Evolutionary conservation across 1,140 invertebrate genomes (phyloP), one percentile per base, ranked within the genome.

Genomic region (Cardiocondyla obscurior): DNA sequence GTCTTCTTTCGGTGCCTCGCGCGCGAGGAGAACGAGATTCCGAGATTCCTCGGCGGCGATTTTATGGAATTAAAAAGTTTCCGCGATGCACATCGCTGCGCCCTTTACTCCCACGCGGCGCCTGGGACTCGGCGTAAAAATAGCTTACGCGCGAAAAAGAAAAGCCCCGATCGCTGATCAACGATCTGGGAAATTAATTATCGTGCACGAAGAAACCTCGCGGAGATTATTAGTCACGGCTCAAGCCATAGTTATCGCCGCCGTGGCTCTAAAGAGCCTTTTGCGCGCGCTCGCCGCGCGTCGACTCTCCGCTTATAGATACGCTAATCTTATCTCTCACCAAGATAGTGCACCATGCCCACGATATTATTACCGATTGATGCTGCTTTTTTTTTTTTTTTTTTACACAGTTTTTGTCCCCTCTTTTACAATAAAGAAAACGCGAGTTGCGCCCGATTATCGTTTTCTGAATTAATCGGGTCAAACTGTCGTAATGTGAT

Each of bases 101-200:
- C 55, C 70, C 62, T 86, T 87, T 84, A 81, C 85, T 84, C 58
- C 51, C 73, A 69, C 85, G 85, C 74, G 74, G 19, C 22, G 25
- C 30, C 22, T 19, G 46, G 44, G 81, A 30, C 42, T 64, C 12
- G 58, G 33, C 10, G 39, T 46, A 81, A 79, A 81, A 57, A 81
- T 81, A 86, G 53, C 46, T 84, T 49, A 51, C 62, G 49, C 69
- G 85, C 62, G 64, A 87, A 88, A 82, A 73, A 79, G 85, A 42
- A 86, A 85, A 87, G 57, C 30, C 46, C 42, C 85, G 86, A 87
- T 87, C 82, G 76, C 57, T 82, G 85, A 87, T 87, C 82, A 87
- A 82, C 82, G 82, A 84, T 88, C 86, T 88, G 82, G 74, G 85
- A 88, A 88, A 88, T 88, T 88, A 87, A 88, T 88, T 88, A 88